Evolutionary conservation across 2,113 vertebrate species (phyloP).

Genomic region (Alosa alosa): DNA sequence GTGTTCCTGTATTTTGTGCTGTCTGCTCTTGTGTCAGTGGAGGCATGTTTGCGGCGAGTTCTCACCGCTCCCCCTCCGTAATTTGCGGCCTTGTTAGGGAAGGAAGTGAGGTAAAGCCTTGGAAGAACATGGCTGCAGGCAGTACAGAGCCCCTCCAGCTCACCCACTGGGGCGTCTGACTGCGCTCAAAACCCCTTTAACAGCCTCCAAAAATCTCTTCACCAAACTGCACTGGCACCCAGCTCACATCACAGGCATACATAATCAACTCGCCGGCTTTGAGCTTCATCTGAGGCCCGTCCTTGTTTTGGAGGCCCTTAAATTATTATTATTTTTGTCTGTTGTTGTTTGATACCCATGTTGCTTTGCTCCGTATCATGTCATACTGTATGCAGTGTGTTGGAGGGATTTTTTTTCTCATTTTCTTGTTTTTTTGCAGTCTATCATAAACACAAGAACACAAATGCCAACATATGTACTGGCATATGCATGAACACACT

Average conservation of each 20-base stretch:
- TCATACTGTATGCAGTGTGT: not conserved
- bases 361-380: not conserved
- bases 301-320: not conserved
- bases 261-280: not conserved
- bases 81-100: conserved; percentile 63
- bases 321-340: not conserved
- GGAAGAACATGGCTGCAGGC: conserved; percentile 62
- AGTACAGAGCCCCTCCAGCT: conserved; percentile 60
- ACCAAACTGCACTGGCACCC: conserved; percentile 30
- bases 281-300: not conserved
- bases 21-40: not conserved
- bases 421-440: conserved; percentile 23
- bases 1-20: not conserved
- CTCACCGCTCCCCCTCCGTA: conserved; percentile 51
- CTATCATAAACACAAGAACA: conserved; percentile 37
- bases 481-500: conserved; percentile 18
- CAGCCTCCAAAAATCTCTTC: conserved; percentile 48
- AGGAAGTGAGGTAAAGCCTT: conserved; percentile 59
- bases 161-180: conserved; percentile 13
- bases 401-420: not conserved
- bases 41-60: conserved; percentile 29
- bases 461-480: conserved; percentile 37
- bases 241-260: conserved; percentile 6
- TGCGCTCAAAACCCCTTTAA: not conserved
- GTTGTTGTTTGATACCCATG: not conserved